Conservation (phyloP, 2,113 vertebrate genomes). For the Isurus oxyrinchus region DNA sequence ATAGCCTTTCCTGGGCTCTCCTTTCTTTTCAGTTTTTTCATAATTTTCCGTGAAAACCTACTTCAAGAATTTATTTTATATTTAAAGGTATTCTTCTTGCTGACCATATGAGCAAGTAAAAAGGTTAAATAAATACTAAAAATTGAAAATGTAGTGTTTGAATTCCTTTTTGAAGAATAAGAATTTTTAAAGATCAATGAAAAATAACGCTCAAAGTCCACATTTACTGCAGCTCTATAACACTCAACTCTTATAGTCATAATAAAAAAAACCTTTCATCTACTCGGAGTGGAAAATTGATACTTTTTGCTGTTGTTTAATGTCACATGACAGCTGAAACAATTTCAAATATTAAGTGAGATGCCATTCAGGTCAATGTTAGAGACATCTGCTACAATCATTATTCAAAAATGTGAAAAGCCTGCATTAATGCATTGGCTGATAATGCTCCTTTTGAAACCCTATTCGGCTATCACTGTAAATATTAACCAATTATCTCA, state of each 20-base stretch:
- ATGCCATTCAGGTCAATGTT: slow-evolving; percentile 23
- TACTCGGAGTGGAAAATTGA: slow-evolving; percentile 21
- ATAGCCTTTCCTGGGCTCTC: too few species aligned
- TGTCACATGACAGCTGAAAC: slow-evolving; percentile 19
- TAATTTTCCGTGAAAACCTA: background rate
- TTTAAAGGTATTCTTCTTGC: background rate
- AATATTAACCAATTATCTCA: background rate
- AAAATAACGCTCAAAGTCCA: background rate
- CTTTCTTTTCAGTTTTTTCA: too few species aligned
- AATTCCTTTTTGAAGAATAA: background rate
- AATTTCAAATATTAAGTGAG: slow-evolving; percentile 32
- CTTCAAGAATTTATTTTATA: background rate
- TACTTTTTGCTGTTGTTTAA: slow-evolving; percentile 17
- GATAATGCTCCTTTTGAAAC: slow-evolving; percentile 12
- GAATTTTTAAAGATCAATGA: background rate
- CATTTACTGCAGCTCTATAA: background rate
- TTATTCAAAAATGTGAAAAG: slow-evolving; percentile 25
- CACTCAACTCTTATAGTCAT: background rate
- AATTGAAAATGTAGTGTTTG: background rate
- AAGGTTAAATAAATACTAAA: background rate
- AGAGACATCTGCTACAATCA: slow-evolving; percentile 16
- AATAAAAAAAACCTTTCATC: slow-evolving; percentile 19
- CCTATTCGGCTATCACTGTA: background rate
- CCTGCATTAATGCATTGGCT: background rate
- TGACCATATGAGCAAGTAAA: background rate